Evolutionary conservation across 2,113 vertebrate genomes (phyloP).

Genomic region (Scatophagus argus): DNA sequence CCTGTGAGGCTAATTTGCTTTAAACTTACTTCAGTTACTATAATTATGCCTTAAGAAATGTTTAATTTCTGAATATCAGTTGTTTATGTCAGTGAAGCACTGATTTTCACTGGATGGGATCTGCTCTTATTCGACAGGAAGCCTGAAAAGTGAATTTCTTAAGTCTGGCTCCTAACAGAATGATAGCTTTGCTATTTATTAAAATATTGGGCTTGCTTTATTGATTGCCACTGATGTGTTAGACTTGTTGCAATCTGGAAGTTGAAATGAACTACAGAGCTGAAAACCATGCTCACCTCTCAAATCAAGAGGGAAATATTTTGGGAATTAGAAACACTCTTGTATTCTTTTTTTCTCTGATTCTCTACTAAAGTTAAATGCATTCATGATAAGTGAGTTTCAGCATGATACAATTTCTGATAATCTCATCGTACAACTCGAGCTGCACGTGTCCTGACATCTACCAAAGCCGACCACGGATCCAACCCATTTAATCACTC

Average conservation of each 20-base stretch:
- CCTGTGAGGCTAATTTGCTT: slow-evolving; percentile 81
- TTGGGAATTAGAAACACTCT: not conserved
- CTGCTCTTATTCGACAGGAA: slow-evolving; percentile 36
- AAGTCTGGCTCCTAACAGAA: slow-evolving; percentile 20
- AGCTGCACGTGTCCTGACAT: slow-evolving; percentile 57
- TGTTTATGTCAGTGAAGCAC: slow-evolving; percentile 71
- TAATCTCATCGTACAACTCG: slow-evolving; percentile 59
- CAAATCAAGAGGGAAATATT: not conserved
- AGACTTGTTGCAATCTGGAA: slow-evolving; percentile 26
- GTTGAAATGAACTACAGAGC: slow-evolving; percentile 3
- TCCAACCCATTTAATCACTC: slow-evolving; percentile 71
- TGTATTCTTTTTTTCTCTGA: not conserved
- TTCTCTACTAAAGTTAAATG: slow-evolving; percentile 32
- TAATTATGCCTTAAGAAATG: slow-evolving; percentile 77
- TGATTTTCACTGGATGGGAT: slow-evolving; percentile 56
- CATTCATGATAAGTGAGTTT: slow-evolving; percentile 31
- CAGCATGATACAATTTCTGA: slow-evolving; percentile 45
- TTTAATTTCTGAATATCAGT: slow-evolving; percentile 71
- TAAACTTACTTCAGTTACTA: slow-evolving; percentile 75
- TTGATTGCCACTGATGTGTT: slow-evolving; percentile 10
- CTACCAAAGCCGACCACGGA: slow-evolving; percentile 56
- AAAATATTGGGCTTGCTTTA: slow-evolving; percentile 9
- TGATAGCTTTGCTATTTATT: slow-evolving; percentile 33
- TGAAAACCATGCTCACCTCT: slow-evolving; percentile 3
- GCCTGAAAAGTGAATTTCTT: slow-evolving; percentile 38